Evolutionary conservation across 1,140 invertebrate genomes (phyloP).

Genomic region (Tachypleus tridentatus): DNA sequence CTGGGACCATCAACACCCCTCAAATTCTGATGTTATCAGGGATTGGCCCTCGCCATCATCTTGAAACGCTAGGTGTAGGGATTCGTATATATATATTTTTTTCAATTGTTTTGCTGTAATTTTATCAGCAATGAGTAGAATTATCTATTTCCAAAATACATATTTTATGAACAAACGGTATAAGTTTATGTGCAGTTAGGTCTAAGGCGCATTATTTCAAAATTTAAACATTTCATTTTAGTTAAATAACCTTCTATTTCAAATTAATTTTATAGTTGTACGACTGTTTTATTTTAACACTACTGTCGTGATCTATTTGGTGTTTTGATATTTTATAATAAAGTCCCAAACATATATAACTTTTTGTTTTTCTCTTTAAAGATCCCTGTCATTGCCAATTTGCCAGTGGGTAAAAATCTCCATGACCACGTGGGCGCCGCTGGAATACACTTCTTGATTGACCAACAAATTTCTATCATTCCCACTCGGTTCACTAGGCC

Average conservation of each 20-base stretch:
- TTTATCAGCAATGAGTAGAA: neutral
- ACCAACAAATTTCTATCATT: constrained; percentile 63
- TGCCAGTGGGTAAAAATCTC: constrained; percentile 32
- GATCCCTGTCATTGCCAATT: constrained; percentile 32
- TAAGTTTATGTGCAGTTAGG: neutral
- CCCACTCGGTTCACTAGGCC: constrained; percentile 24
- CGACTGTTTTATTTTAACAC: neutral
- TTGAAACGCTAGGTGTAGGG: constrained; percentile 19
- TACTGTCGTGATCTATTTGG: neutral
- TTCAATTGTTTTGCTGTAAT: neutral
- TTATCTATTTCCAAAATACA: neutral
- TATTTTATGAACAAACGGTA: neutral
- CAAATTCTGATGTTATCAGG: constrained; percentile 82
- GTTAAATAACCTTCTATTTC: too few relatives aligned
- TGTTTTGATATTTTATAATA: neutral
- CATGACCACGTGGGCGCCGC: constrained; percentile 62
- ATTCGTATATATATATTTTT: neutral
- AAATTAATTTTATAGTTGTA: neutral
- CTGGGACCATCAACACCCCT: constrained; percentile 64
- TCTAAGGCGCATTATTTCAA: too few relatives aligned
- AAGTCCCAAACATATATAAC: neutral
- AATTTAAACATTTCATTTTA: too few relatives aligned
- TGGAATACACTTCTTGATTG: constrained; percentile 66
- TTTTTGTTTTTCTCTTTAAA: constrained; percentile 4
- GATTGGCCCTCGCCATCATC: constrained; percentile 56